These are phyloP conservation scores for Agrilus mali DNA, from an alignment of 2,888 invertebrate genomes.

Conservation along the genomic window DNA sequence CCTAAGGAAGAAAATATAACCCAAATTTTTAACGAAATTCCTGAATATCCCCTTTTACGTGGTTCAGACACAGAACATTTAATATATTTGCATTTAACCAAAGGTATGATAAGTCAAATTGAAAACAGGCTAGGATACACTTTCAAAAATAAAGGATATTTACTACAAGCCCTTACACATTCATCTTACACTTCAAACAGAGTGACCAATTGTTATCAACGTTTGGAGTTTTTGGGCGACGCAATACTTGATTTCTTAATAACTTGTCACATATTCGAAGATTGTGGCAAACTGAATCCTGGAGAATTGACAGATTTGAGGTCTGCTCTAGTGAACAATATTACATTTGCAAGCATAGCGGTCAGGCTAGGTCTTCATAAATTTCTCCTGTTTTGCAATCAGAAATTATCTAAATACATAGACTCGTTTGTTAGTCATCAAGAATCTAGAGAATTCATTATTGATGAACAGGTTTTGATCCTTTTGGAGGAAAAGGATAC, in stretches of 20 bases:
- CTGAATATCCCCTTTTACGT: constrained; percentile 31
- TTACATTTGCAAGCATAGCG: constrained; percentile 82
- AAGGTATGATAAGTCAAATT: constrained; percentile 29
- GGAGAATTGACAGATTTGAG: constrained; percentile 87
- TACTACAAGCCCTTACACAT: constrained; percentile 89
- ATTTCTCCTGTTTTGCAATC: constrained; percentile 44
- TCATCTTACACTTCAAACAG: constrained; percentile 74
- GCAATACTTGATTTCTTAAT: constrained; percentile 83
- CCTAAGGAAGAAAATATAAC: constrained; percentile 24
- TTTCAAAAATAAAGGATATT: constrained; percentile 67
- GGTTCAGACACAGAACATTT: constrained; percentile 30
- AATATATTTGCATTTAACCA: constrained; percentile 33
- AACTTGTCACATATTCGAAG: constrained; percentile 77
- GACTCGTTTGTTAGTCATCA: constrained; percentile 52
- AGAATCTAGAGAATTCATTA: constrained; percentile 42
- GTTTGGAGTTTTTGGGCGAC: constrained; percentile 87
- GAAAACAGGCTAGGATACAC: constrained; percentile 56
- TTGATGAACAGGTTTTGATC: constrained; percentile 56
- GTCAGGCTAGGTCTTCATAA: constrained; percentile 80
- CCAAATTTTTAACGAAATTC: constrained; percentile 18
- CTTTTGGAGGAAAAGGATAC: constrained; percentile 50
- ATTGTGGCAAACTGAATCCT: constrained; percentile 52
- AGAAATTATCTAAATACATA: constrained; percentile 40
- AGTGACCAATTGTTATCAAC: constrained; percentile 77
- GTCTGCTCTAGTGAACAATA: constrained; percentile 92